phyloP scores from a whole-genome alignment of 2,888 invertebrate species.

The Beris chalybata region DNA sequence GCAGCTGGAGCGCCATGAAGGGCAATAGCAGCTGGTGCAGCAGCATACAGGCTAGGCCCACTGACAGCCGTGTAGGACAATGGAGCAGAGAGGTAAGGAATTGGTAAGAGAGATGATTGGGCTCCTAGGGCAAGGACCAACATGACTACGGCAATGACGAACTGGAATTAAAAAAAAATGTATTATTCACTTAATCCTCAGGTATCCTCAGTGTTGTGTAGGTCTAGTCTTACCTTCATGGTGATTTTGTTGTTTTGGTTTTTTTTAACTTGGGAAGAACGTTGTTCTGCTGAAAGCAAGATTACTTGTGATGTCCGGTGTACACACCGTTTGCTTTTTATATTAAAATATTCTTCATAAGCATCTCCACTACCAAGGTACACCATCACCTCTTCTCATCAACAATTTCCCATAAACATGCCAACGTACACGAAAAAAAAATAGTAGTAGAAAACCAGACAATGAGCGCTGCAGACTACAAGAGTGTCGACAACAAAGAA shows the following conservation, averaged over 20 bases:
- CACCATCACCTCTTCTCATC: no score
- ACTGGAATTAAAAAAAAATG: conserved; percentile 41
- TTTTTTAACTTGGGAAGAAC: not conserved
- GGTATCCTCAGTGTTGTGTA: not conserved
- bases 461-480: no score
- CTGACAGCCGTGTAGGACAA: conserved; percentile 42
- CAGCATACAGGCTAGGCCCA: conserved; percentile 42
- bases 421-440: no score
- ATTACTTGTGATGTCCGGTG: conserved; percentile 14
- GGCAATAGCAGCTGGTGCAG: conserved; percentile 40
- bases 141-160: conserved; percentile 49
- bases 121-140: conserved; percentile 43
- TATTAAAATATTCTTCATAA: not conserved
- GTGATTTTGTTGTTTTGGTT: conserved; percentile 44
- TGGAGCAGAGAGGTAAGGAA: conserved; percentile 30
- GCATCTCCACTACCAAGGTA: no score
- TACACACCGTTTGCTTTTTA: conserved; percentile 9
- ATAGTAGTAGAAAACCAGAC: no score
- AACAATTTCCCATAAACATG: no score
- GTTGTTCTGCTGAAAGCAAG: conserved; percentile 27
- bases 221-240: conserved; percentile 51
- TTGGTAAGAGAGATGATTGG: conserved; percentile 41
- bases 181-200: conserved; percentile 18
- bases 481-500: no score
- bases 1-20: conserved; percentile 39